A percentile compares a stretch with the other conserved stretches of the same genome.
Evolutionary conservation across 1,140 invertebrate genomes (phyloP).

Genomic region (Bradynema listronoti): DNA sequence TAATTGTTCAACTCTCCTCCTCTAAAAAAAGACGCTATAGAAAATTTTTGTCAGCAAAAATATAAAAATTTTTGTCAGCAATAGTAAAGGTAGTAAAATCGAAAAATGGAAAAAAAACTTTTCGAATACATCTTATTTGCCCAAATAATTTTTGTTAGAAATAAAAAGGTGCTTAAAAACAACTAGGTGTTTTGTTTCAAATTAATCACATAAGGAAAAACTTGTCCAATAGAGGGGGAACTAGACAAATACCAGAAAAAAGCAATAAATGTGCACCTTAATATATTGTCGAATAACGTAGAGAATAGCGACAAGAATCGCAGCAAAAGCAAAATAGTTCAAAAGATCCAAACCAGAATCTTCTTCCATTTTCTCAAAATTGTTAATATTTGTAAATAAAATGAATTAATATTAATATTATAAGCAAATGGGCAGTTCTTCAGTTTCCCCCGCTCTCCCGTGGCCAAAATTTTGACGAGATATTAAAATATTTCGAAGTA

Average conservation of each 20-base stretch:
- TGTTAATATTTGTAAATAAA: too few species aligned
- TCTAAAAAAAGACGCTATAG: too few species aligned
- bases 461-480: too few species aligned
- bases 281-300: constrained; percentile 29
- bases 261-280: too few species aligned
- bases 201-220: not conserved
- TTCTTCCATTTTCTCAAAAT: constrained; percentile 28
- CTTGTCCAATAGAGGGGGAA: not conserved
- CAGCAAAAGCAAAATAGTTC: constrained; percentile 5
- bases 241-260: not conserved
- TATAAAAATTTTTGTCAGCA: too few species aligned
- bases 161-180: not conserved
- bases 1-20: too few species aligned
- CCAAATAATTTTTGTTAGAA: not conserved
- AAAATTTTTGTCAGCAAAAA: too few species aligned
- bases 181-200: not conserved
- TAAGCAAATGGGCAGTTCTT: too few species aligned
- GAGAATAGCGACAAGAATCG: constrained; percentile 24
- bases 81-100: too few species aligned
- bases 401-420: too few species aligned
- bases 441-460: too few species aligned
- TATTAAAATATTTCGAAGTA: too few species aligned
- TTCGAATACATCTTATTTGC: not conserved
- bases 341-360: constrained; percentile 24
- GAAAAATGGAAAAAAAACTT: not conserved